Base-by-base conservation (phyloP, 1,140 invertebrate species). In the Drosophila navojoa region DNA sequence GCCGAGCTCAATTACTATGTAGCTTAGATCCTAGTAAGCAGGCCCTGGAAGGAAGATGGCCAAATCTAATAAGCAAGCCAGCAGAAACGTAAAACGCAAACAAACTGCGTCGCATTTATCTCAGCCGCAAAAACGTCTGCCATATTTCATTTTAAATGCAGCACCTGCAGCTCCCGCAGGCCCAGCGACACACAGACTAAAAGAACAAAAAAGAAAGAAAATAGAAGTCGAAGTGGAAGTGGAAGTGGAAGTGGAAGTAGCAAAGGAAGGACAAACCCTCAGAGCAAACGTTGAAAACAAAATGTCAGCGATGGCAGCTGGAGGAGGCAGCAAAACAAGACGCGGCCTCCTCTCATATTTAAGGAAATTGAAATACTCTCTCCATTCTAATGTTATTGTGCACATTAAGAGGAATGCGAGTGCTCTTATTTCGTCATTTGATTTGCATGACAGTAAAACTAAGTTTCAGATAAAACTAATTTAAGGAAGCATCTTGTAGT, bases 111-210 rank as follows among this genome's bases (percentile, higher is more conserved):
- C 79, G 76, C 76, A 79, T 79, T 79, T 82, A 87, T 82, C 76
- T 87, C 66, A 74, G 71, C 79, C 82, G 79, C 79, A 79, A 89
- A 86, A 86, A 82, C 82, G 82, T 64, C 79, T 87, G 79, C 82
- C 82, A 87, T 87, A 87, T 87, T 87, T 81, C 82, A 89, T 87
- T 89, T 82, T 76, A 79, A 79, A 79, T 89, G 76, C 82, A 87
- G 84, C 85, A 89, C 84, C 84, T 87, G 84, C 84, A 87, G 76
- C 82, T 64, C 71, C 62, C 69, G 55, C 64, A 54, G 44, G 57
- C 29, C 27, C 27, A 29, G 27, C 4, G 27, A 29, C 5, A 29
- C 27, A 29, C 27, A 29, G 27, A 29, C 27, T 0, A 45, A 40
- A 44, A 16, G 45, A 49, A 67, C 57, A 77, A 64, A 49, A 52